Evolutionary conservation across 2,888 invertebrate species (phyloP).

Genomic region (Drosophila robusta): DNA sequence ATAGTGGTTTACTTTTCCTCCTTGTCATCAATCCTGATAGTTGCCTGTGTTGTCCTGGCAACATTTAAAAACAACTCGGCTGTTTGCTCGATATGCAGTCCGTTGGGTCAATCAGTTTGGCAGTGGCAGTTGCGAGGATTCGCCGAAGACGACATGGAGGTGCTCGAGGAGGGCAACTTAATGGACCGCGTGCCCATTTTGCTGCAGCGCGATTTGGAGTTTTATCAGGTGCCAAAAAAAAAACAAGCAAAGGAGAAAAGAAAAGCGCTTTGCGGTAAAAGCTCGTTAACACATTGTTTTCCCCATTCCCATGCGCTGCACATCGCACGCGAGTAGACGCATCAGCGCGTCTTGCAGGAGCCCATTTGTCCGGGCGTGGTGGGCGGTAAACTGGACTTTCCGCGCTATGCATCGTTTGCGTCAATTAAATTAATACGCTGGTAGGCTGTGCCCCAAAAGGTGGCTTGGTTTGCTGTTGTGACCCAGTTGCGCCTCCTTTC

Average conservation of each 20-base stretch:
- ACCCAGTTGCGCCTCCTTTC: slow-evolving; percentile 4
- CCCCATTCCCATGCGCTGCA: slow-evolving; percentile 1
- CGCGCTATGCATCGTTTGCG: slow-evolving; percentile 93
- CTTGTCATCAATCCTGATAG: neutral
- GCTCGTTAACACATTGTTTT: slow-evolving; percentile 37
- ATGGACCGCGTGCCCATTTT: slow-evolving; percentile 94
- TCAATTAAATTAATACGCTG: slow-evolving; percentile 93
- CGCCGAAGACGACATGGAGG: slow-evolving; percentile 88
- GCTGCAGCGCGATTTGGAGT: slow-evolving; percentile 92
- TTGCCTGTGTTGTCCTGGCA: slow-evolving; percentile 42
- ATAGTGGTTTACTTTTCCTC: no score
- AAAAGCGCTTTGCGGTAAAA: slow-evolving; percentile 15
- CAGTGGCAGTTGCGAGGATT: slow-evolving; percentile 14
- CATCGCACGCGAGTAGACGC: slow-evolving; percentile 85
- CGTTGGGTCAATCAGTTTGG: slow-evolving; percentile 29
- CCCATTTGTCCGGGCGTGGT: slow-evolving; percentile 92
- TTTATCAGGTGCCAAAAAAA: slow-evolving; percentile 89
- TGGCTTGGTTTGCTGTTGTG: neutral
- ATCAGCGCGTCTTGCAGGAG: slow-evolving; percentile 91
- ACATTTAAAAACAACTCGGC: slow-evolving; percentile 2
- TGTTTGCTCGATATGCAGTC: slow-evolving; percentile 46
- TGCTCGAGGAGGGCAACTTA: slow-evolving; percentile 95
- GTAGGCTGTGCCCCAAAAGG: slow-evolving; percentile 79
- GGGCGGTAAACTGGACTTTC: slow-evolving; percentile 93
- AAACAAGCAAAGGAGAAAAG: no score